phyloP scores from a whole-genome alignment of 1,140 invertebrate species.

The Drosophila simulans region DNA sequence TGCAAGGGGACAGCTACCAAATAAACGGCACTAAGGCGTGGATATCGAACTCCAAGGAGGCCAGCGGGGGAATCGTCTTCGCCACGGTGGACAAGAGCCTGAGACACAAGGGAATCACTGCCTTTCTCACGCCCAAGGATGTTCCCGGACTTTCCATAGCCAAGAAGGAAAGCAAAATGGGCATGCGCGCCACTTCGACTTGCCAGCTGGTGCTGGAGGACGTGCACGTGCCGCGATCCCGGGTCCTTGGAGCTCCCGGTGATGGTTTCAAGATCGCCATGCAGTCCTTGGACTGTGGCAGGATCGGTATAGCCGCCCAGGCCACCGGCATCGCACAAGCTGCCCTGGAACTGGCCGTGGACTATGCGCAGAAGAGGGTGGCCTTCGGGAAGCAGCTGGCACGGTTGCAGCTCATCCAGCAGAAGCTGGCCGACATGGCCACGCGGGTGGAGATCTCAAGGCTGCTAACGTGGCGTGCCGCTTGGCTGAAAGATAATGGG shows the following conservation, averaged over 20 bases:
- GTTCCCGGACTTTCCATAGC: conserved; percentile 90
- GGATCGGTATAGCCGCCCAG: conserved; percentile 96
- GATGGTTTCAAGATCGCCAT: conserved; percentile 98
- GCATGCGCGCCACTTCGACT: conserved; percentile 96
- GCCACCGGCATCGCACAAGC: conserved; percentile 96
- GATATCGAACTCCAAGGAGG: conserved; percentile 97
- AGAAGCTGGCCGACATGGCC: conserved; percentile 97
- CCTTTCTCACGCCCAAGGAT: conserved; percentile 94
- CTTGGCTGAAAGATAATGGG: conserved; percentile 94
- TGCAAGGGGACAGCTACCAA: conserved; percentile 88
- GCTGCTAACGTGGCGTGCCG: conserved; percentile 95
- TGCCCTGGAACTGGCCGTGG: conserved; percentile 95
- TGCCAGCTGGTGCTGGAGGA: conserved; percentile 97
- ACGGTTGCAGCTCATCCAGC: conserved; percentile 95
- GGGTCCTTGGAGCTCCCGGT: conserved; percentile 91
- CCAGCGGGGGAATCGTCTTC: conserved; percentile 93
- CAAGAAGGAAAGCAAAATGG: conserved; percentile 98
- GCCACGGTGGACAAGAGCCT: conserved; percentile 95
- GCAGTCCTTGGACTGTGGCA: conserved; percentile 93
- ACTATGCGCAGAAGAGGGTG: conserved; percentile 94
- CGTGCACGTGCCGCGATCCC: conserved; percentile 91
- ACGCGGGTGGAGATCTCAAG: conserved; percentile 92
- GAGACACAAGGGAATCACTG: conserved; percentile 96
- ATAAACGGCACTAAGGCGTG: conserved; percentile 97
- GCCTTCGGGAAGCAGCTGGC: conserved; percentile 95